These are phyloP conservation scores for Xerus rutilus DNA, from an alignment of 2,797 vertebrate genomes.

Conservation along the genomic window DNA sequence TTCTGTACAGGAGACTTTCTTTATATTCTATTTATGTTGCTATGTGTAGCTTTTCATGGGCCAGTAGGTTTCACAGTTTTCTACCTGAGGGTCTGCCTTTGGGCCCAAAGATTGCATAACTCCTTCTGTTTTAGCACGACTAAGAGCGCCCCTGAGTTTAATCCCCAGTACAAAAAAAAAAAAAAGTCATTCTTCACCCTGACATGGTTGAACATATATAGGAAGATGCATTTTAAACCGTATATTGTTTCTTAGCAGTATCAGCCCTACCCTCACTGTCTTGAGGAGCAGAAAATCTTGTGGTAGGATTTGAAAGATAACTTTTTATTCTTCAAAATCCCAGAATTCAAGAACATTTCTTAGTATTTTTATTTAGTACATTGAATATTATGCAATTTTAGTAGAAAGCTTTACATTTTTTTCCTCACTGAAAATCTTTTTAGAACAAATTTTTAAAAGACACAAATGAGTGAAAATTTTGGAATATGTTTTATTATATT, in stretches of 20 bases:
- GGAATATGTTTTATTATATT: neutral
- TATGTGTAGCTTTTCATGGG: neutral
- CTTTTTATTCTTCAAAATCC: slow-evolving; percentile 29
- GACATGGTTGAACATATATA: neutral
- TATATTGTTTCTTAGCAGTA: neutral
- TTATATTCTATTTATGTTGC: neutral
- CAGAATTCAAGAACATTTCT: slow-evolving; percentile 54
- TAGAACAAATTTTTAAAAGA: slow-evolving; percentile 12
- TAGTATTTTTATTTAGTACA: neutral
- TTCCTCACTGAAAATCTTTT: slow-evolving; percentile 15
- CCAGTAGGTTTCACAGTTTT: neutral
- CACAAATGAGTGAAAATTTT: neutral
- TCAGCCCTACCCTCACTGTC: neutral
- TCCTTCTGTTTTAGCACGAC: neutral
- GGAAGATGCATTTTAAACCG: neutral
- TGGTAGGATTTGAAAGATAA: slow-evolving; percentile 33
- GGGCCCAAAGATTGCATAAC: neutral
- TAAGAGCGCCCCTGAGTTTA: neutral
- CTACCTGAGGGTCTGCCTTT: neutral
- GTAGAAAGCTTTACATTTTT: neutral
- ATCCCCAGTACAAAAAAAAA: slow-evolving; percentile 28
- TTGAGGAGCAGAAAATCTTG: neutral
- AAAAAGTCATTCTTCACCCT: slow-evolving; percentile 22
- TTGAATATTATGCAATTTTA: neutral
- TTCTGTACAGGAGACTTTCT: neutral